phyloP scores from a whole-genome alignment of 2,113 vertebrate genomes.

The Ovibos moschatus region DNA sequence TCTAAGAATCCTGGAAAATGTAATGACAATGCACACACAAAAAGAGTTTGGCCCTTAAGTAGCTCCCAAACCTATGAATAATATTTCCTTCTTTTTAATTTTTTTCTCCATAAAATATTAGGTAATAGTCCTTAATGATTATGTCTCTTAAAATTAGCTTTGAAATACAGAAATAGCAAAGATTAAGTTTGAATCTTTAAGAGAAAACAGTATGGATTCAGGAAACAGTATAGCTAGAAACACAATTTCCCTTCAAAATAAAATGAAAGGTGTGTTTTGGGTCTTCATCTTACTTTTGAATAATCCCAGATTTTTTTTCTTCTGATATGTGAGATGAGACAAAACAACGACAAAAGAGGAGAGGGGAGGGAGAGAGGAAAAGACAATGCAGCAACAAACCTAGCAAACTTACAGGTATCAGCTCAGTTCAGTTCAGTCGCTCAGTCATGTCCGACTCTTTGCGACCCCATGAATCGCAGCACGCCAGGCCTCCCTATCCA shows the following conservation, averaged over 20 bases:
- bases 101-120: neutral
- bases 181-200: neutral
- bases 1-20: neutral
- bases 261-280: neutral
- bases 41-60: neutral
- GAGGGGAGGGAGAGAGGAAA: neutral
- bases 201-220: neutral
- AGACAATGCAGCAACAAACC: neutral
- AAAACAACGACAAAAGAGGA: neutral
- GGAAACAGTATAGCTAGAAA: neutral
- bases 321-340: neutral
- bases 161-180: neutral
- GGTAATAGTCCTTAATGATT: neutral
- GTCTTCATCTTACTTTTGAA: neutral
- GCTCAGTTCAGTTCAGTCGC: too few relatives aligned
- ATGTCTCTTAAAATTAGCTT: neutral
- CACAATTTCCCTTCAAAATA: neutral
- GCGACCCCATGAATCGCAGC: too few relatives aligned
- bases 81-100: neutral
- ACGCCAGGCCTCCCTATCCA: too few relatives aligned
- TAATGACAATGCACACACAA: neutral
- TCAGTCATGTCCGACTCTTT: too few relatives aligned
- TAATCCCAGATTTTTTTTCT: neutral
- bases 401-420: neutral
- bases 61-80: neutral